These are phyloP conservation scores for Heliconius ismenius DNA, from an alignment of 2,888 invertebrate species.

Conservation along the genomic window DNA sequence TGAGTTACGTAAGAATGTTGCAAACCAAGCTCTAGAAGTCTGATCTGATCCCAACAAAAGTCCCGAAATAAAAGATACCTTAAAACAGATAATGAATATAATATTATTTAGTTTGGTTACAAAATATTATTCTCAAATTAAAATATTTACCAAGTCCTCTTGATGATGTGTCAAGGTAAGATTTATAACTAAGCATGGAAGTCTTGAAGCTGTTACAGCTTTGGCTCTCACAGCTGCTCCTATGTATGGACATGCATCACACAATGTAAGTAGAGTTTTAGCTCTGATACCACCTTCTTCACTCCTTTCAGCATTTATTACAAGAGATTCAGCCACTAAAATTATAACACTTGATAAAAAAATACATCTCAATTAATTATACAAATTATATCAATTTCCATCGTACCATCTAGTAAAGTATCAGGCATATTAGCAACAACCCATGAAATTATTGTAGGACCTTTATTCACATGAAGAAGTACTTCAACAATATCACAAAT, in stretches of 20 bases:
- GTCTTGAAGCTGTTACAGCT: constrained; percentile 93
- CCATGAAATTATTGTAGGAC: constrained; percentile 93
- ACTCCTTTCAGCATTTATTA: constrained; percentile 91
- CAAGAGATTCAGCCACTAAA: constrained; percentile 90
- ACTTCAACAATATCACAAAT: constrained; percentile 93
- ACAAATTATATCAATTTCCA: constrained; percentile 22
- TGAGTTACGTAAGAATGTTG: constrained; percentile 92
- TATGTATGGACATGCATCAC: constrained; percentile 94
- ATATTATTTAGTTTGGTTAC: not conserved
- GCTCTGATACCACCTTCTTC: constrained; percentile 94
- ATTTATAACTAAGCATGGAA: constrained; percentile 93
- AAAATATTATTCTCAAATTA: not conserved
- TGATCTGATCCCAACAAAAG: constrained; percentile 94
- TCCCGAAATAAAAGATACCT: constrained; percentile 93
- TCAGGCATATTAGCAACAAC: constrained; percentile 97
- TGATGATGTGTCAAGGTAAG: constrained; percentile 87
- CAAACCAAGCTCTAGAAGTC: constrained; percentile 95
- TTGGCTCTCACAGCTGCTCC: constrained; percentile 91
- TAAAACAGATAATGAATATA: constrained; percentile 43
- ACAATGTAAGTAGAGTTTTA: constrained; percentile 89
- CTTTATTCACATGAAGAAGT: constrained; percentile 93
- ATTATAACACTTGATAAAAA: not conserved
- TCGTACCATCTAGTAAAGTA: constrained; percentile 91
- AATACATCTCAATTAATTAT: not conserved
- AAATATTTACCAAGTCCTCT: constrained; percentile 78